These are phyloP conservation scores for Philereme transversata DNA, from an alignment of 2,888 invertebrate species.

Conservation along the genomic window DNA sequence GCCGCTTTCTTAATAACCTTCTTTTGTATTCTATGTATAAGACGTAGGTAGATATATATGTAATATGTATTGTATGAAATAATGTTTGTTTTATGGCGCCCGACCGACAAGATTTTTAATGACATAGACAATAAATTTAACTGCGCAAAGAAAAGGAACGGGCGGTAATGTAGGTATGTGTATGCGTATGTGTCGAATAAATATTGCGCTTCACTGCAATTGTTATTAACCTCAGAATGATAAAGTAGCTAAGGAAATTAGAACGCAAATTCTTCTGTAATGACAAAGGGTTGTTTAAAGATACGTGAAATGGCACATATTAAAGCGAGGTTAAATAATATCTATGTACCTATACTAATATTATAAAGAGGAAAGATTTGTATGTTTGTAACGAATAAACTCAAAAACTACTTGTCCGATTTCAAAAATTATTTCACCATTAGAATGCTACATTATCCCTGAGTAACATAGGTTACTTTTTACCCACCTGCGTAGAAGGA, in stretches of 20 bases:
- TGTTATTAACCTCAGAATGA: constrained; percentile 14
- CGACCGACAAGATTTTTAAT: constrained; percentile 49
- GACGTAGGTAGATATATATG: constrained; percentile 3
- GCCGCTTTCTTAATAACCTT: constrained; percentile 41
- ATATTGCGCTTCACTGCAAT: constrained; percentile 25
- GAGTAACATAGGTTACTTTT: no score
- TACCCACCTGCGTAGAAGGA: no score
- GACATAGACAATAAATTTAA: constrained; percentile 45
- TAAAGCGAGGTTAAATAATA: no score
- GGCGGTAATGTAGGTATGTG: constrained; percentile 15
- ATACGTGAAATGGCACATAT: not conserved
- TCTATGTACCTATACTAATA: no score
- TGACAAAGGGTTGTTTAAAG: not conserved
- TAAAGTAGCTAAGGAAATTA: not conserved
- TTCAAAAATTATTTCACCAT: no score
- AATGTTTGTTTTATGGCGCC: constrained; percentile 49
- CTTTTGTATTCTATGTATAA: constrained; percentile 38
- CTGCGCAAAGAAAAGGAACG: constrained; percentile 28
- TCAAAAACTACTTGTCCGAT: no score
- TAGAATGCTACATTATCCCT: no score
- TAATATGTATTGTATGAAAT: constrained; percentile 41
- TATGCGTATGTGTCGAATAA: constrained; percentile 20
- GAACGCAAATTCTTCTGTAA: not conserved
- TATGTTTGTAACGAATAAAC: no score
- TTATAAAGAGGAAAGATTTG: no score